phyloP scores from a whole-genome alignment of 2,113 vertebrate species.

The Neodontobutis hainanensis region DNA sequence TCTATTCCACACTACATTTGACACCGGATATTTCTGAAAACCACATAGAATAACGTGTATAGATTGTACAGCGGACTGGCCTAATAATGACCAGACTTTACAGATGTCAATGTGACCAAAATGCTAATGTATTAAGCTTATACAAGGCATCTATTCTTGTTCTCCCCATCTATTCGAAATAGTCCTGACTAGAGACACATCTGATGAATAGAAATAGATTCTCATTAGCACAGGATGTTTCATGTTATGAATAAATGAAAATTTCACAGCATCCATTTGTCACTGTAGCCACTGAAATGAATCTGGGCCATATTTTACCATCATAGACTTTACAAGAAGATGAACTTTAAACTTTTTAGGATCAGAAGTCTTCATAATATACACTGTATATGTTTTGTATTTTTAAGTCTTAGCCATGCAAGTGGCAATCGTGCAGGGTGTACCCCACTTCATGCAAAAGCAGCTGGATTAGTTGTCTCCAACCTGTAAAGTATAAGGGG shows the following conservation, averaged over 20 bases:
- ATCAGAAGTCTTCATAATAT: neutral
- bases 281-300: conserved; percentile 34
- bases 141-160: conserved; percentile 27
- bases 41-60: neutral
- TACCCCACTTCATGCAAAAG: no score
- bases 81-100: neutral
- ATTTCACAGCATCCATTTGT: conserved; percentile 32
- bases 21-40: neutral
- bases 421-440: no score
- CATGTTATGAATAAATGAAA: conserved; percentile 55
- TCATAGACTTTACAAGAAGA: neutral
- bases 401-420: no score
- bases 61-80: neutral
- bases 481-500: no score
- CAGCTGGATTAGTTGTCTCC: no score
- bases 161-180: neutral
- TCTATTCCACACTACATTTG: neutral
- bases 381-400: no score
- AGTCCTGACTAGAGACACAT: conserved; percentile 22
- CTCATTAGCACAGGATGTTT: conserved; percentile 45
- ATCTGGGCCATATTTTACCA: conserved; percentile 6
- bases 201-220: conserved; percentile 42
- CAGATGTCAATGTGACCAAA: conserved; percentile 18
- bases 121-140: conserved; percentile 33
- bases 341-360: neutral